A percentile compares a stretch with the other conserved stretches of the same genome.
These are phyloP conservation scores for Antechinus flavipes DNA, from an alignment of 2,113 vertebrate genomes.

Conservation along the genomic window DNA sequence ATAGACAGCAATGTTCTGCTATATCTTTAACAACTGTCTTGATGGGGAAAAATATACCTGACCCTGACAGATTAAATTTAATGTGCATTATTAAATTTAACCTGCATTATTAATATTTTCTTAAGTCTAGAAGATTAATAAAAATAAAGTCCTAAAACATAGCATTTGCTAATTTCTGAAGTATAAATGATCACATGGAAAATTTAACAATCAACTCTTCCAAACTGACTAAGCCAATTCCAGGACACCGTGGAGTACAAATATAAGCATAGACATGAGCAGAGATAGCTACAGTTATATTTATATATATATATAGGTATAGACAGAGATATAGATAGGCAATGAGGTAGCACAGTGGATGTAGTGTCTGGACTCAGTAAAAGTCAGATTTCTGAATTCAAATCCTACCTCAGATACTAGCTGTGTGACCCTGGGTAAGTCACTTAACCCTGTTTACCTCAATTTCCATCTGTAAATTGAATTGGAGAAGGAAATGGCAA, in stretches of 20 bases:
- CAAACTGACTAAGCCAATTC: too few species aligned
- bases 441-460: background rate
- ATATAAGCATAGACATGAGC: too few species aligned
- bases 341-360: background rate
- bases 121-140: background rate
- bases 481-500: too few species aligned
- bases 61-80: too few species aligned
- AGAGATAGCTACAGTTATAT: too few species aligned
- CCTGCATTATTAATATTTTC: background rate
- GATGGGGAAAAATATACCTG: too few species aligned
- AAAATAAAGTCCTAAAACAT: background rate
- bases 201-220: background rate
- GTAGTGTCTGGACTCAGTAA: background rate
- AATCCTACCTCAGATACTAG: background rate
- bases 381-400: too few species aligned
- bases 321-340: too few species aligned
- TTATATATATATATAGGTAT: too few species aligned
- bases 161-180: background rate
- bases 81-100: too few species aligned
- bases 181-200: background rate
- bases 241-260: too few species aligned
- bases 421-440: background rate
- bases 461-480: too few species aligned
- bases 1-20: background rate
- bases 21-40: background rate